Evolutionary conservation across 1,140 invertebrate species (phyloP).

Genomic region (Triops cancriformis): DNA sequence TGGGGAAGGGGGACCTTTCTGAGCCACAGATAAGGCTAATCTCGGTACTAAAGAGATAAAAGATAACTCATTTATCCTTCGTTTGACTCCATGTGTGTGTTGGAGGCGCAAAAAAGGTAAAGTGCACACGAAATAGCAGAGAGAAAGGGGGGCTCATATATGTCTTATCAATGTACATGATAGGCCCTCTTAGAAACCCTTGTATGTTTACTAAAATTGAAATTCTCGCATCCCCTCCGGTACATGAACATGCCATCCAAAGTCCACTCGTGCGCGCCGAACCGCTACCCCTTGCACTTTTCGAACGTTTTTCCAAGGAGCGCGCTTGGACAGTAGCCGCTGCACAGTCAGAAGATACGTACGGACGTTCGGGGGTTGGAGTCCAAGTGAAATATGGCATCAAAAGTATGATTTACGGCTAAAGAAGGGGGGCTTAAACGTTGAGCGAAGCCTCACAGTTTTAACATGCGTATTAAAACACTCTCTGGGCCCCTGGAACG

Average conservation of each 20-base stretch:
- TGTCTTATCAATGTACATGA: not conserved
- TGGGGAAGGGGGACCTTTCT: not conserved
- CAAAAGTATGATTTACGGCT: not conserved
- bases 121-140: not conserved
- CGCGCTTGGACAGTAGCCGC: not conserved
- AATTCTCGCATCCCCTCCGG: not conserved
- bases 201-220: slow-evolving; percentile 11
- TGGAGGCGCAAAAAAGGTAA: slow-evolving; percentile 7
- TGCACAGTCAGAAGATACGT: not conserved
- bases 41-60: slow-evolving; percentile 4
- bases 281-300: not conserved
- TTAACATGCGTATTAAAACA: not conserved
- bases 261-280: not conserved
- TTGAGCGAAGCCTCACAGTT: not conserved
- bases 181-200: slow-evolving; percentile 4
- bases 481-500: not conserved
- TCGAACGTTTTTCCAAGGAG: no score
- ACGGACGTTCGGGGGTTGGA: not conserved
- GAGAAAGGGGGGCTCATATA: not conserved
- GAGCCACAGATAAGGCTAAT: not conserved
- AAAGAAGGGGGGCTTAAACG: not conserved
- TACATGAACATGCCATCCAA: not conserved
- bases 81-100: not conserved
- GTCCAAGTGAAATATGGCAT: not conserved
- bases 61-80: slow-evolving; percentile 14